Conservation (phyloP, 2,888 invertebrate genomes). For the Bombyx huttoni region DNA sequence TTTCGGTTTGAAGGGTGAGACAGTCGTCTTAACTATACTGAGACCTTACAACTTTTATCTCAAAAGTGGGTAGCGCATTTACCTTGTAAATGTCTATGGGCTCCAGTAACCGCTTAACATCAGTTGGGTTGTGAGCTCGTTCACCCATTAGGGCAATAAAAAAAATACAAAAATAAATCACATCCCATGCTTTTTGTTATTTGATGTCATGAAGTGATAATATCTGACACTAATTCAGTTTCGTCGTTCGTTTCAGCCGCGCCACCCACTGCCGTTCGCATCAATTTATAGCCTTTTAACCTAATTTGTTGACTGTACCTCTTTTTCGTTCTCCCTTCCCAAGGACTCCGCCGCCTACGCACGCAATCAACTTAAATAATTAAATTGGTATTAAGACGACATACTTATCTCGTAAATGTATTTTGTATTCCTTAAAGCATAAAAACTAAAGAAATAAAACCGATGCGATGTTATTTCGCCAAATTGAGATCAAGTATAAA, state of each 20-base stretch:
- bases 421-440: conserved; percentile 38
- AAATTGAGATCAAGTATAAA: conserved; percentile 28
- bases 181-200: no score
- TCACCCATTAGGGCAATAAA: no score
- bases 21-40: no score
- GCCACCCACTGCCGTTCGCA: conserved; percentile 64
- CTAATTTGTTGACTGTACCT: conserved; percentile 58
- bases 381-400: conserved; percentile 37
- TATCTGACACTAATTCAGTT: conserved; percentile 62
- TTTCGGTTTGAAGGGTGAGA: no score
- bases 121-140: no score
- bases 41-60: no score
- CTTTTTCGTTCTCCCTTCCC: conserved; percentile 10
- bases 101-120: no score
- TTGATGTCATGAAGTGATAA: conserved; percentile 62
- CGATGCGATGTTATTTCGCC: conserved; percentile 30
- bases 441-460: conserved; percentile 28
- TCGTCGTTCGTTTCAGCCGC: conserved; percentile 45
- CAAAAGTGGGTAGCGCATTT: no score
- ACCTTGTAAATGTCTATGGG: no score
- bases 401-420: conserved; percentile 34
- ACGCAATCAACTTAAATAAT: conserved; percentile 31
- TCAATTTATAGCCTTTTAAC: conserved; percentile 70
- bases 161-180: no score
- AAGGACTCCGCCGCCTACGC: conserved; percentile 33